phyloP scores from a whole-genome alignment of 2,113 vertebrate genomes.

The Dermatemys mawii region DNA sequence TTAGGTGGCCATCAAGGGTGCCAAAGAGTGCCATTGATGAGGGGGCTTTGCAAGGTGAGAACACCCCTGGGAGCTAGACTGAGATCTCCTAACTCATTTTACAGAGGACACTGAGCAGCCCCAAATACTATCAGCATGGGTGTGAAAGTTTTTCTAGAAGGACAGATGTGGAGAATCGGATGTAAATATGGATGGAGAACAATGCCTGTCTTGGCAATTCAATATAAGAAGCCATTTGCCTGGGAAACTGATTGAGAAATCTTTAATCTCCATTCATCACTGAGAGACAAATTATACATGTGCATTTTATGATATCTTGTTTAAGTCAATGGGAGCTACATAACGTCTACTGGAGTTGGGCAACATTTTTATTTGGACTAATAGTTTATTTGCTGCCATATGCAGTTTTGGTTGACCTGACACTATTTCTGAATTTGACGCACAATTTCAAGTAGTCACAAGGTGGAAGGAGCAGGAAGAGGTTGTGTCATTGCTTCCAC shows the following conservation, averaged over 20 bases:
- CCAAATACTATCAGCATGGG: background rate
- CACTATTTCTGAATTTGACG: background rate
- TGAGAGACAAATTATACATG: fast-evolving
- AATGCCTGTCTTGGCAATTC: background rate
- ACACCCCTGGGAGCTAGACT: background rate
- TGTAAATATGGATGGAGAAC: background rate
- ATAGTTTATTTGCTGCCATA: background rate
- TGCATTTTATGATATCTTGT: background rate
- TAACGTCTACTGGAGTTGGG: background rate
- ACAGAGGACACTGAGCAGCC: background rate
- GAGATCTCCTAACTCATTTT: background rate
- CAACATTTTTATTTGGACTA: background rate
- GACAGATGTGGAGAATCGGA: background rate
- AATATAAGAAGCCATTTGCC: background rate
- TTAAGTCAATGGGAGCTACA: background rate
- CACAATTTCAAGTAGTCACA: background rate
- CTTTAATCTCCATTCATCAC: background rate
- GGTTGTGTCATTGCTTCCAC: background rate
- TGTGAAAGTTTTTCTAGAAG: background rate
- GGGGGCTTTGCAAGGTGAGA: background rate
- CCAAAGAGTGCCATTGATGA: background rate
- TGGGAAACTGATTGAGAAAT: background rate
- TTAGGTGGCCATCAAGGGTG: background rate
- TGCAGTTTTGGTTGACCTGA: background rate
- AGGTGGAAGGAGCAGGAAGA: background rate